Conservation (phyloP, 2,888 invertebrate species). For the Tenthredo mesomela region DNA sequence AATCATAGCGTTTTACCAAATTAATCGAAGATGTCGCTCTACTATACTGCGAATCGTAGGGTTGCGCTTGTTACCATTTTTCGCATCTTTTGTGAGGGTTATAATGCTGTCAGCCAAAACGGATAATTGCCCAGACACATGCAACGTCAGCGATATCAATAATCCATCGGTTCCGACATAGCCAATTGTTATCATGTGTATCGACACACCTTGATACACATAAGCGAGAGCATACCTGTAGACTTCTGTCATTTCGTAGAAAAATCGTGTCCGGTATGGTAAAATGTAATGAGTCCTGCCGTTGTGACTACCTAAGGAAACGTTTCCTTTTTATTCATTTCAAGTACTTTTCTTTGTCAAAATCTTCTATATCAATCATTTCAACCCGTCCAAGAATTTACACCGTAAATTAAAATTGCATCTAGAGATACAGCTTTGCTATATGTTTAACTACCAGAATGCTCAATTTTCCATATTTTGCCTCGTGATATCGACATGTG, state of each 20-base stretch:
- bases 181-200: constrained; percentile 58
- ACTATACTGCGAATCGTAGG: constrained; percentile 55
- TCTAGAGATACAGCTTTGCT: not conserved
- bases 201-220: constrained; percentile 58
- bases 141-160: constrained; percentile 60
- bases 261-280: constrained; percentile 59
- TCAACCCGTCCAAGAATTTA: not conserved
- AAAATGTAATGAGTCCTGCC: constrained; percentile 56
- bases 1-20: constrained; percentile 54
- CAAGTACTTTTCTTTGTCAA: not conserved
- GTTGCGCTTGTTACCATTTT: constrained; percentile 38
- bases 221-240: constrained; percentile 59
- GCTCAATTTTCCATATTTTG: not conserved
- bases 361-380: not conserved
- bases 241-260: constrained; percentile 55
- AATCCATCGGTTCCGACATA: constrained; percentile 59
- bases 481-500: not conserved
- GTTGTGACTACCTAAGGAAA: constrained; percentile 30
- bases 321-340: not conserved
- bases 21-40: constrained; percentile 57
- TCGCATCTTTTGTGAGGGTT: constrained; percentile 51
- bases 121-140: constrained; percentile 60
- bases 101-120: constrained; percentile 58
- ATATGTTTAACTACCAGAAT: not conserved
- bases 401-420: not conserved